A percentile compares a stretch with the other conserved stretches of the same genome.
Evolutionary conservation across 2,888 invertebrate species (phyloP).

Genomic region (Agelastica alni): DNA sequence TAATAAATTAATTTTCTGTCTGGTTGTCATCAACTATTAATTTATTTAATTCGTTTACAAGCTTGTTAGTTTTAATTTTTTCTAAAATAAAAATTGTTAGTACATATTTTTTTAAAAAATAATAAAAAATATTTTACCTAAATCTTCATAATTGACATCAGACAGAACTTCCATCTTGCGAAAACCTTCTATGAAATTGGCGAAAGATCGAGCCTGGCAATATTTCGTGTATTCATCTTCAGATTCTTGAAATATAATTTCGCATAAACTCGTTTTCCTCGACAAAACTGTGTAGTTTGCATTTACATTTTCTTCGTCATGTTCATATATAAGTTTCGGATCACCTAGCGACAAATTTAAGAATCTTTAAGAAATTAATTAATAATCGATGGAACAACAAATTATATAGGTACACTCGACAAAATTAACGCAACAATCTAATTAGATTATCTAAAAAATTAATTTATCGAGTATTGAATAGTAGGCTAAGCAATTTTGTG

Average conservation of each 20-base stretch:
- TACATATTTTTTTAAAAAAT: no score
- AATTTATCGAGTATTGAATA: no score
- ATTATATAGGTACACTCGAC: no score
- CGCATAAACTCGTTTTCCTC: slow-evolving; percentile 15
- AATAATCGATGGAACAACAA: background rate
- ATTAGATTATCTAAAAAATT: no score
- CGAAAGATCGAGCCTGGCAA: slow-evolving; percentile 17
- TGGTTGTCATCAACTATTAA: slow-evolving; percentile 19
- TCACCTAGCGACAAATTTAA: no score
- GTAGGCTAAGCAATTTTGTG: no score
- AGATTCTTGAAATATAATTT: slow-evolving; percentile 23
- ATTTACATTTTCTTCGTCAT: background rate
- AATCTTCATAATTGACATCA: slow-evolving; percentile 29
- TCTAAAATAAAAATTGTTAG: no score
- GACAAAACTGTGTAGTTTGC: slow-evolving; percentile 2
- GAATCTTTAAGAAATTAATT: no score
- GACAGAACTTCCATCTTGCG: slow-evolving; percentile 22
- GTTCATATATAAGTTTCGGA: background rate
- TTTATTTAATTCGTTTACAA: slow-evolving; percentile 28
- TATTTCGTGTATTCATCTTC: slow-evolving; percentile 14
- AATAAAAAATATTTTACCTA: no score
- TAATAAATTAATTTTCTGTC: background rate
- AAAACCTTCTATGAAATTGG: slow-evolving; percentile 25
- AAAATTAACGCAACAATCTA: no score
- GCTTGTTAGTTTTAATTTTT: slow-evolving; percentile 25